Conservation (phyloP, 92 coral and sea anemone species). For the Epizoanthus ramosus region DNA sequence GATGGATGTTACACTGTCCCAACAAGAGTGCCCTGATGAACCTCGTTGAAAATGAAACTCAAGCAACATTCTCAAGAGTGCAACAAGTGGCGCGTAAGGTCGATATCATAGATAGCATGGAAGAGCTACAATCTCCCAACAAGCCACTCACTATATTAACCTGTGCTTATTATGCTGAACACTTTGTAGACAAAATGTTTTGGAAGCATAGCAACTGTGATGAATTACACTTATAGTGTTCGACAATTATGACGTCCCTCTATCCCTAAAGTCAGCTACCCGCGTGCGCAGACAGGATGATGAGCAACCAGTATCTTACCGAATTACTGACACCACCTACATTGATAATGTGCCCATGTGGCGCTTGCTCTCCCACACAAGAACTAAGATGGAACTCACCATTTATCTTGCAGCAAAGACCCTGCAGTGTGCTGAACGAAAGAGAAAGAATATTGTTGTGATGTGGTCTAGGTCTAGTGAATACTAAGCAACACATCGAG, state of each 20-base stretch:
- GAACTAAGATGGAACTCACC: constrained; percentile 49
- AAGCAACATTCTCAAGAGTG: constrained; percentile 3
- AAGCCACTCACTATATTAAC: constrained; percentile 48
- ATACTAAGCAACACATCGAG: no score
- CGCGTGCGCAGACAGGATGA: constrained; percentile 41
- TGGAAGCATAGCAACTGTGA: constrained; percentile 37
- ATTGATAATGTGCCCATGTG: constrained; percentile 35
- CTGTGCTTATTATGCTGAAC: constrained; percentile 41
- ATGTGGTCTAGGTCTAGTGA: no score
- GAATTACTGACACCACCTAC: constrained; percentile 33
- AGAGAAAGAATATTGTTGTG: no score
- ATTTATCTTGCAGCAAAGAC: background rate
- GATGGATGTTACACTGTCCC: constrained; percentile 49
- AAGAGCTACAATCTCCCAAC: constrained; percentile 48
- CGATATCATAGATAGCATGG: constrained; percentile 51
- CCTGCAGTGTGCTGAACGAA: no score
- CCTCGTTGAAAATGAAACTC: constrained; percentile 51
- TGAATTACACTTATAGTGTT: constrained; percentile 57
- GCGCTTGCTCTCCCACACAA: constrained; percentile 35
- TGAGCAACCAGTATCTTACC: constrained; percentile 31
- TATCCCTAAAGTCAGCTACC: constrained; percentile 41
- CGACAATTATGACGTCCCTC: constrained; percentile 47
- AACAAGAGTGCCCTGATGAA: constrained; percentile 58
- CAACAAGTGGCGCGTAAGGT: constrained; percentile 35
- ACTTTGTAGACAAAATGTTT: constrained; percentile 30